phyloP scores from a whole-genome alignment of 1,140 invertebrate genomes.

The Diorhabda elongata region DNA sequence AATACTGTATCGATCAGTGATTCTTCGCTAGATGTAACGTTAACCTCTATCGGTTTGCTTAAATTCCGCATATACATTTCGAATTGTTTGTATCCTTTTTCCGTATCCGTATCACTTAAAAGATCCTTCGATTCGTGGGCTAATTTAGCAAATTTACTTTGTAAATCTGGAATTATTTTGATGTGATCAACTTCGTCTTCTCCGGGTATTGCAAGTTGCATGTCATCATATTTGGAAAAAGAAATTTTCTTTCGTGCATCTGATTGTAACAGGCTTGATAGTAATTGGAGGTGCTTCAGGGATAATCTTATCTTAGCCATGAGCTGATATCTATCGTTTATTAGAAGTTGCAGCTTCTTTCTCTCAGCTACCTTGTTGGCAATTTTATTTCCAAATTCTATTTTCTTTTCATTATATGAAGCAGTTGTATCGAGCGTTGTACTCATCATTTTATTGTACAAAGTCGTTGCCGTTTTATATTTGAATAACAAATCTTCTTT shows the following conservation, averaged over 20 bases:
- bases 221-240: no score
- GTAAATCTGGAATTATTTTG: slow-evolving; percentile 26
- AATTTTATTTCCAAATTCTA: slow-evolving; percentile 48
- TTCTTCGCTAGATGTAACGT: slow-evolving; percentile 30
- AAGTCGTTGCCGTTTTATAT: slow-evolving; percentile 53
- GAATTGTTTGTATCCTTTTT: slow-evolving; percentile 33
- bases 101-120: slow-evolving; percentile 16
- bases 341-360: slow-evolving; percentile 30
- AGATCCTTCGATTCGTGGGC: slow-evolving; percentile 17
- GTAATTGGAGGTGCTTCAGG: slow-evolving; percentile 35
- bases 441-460: slow-evolving; percentile 54
- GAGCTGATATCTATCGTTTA: slow-evolving; percentile 29
- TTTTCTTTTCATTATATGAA: slow-evolving; percentile 51
- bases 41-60: slow-evolving; percentile 13
- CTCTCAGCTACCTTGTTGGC: slow-evolving; percentile 48
- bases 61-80: slow-evolving; percentile 29
- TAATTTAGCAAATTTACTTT: slow-evolving; percentile 26
- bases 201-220: slow-evolving; percentile 12
- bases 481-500: slow-evolving; percentile 52
- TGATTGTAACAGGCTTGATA: slow-evolving; percentile 24
- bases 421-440: slow-evolving; percentile 53
- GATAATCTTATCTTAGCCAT: slow-evolving; percentile 36
- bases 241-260: no score
- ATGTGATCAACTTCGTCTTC: slow-evolving; percentile 32
- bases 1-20: slow-evolving; percentile 38